Evolutionary conservation across 2,797 vertebrate genomes (phyloP), one percentile per base, ranked within the genome.

Genomic region (Lepidocolaptes lacrymiger): DNA sequence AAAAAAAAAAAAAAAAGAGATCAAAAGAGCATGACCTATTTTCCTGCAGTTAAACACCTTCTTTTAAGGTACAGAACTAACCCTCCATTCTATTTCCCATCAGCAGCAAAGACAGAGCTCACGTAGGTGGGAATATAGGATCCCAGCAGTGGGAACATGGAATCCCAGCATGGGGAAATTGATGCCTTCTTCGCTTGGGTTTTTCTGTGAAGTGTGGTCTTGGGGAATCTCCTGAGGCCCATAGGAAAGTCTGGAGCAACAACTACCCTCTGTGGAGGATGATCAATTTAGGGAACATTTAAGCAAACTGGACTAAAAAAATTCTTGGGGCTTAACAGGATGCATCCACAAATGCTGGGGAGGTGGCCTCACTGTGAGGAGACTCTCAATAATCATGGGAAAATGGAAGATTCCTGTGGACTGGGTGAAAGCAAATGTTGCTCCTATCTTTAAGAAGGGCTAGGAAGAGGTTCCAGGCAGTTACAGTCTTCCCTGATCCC

Each of bases 21-120:
- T 91, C 58, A 89, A 91, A 95, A 92, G 69, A 94, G 62, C 82
- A 73, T 69, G 85, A 63, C 85, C 91, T 82, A 93, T 92, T 97
- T 96, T 96, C 55, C n/a, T 91, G 43, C 63, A 63, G 69, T 67
- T 81, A 52, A 92, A 86, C 74, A 84, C 34, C 41, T 93, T 85
- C 52, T 89, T 89, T 90, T 86, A 73, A 89, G 41, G 76, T 54
- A 20, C 73, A 74, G 77, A 94, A 89, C 76, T 64, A 81, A 85
- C 37, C 37, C 34, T 94, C 34, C 1, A 2, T 43, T 91, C 73
- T 86, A 36, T 85, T 76, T 84, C 24, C 63, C 63, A 36, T 37
- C 79, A 73, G 69, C 36, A 86, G 14, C 52, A 80, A 85, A 85
- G 28, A 74, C 61, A 46, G 34, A 63, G 46, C 32, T 91, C 74